Percentiles rank a stretch among this genome's conserved stretches.
Conservation (phyloP, 2,888 invertebrate species). For the Neuroscelio doddi region DNA sequence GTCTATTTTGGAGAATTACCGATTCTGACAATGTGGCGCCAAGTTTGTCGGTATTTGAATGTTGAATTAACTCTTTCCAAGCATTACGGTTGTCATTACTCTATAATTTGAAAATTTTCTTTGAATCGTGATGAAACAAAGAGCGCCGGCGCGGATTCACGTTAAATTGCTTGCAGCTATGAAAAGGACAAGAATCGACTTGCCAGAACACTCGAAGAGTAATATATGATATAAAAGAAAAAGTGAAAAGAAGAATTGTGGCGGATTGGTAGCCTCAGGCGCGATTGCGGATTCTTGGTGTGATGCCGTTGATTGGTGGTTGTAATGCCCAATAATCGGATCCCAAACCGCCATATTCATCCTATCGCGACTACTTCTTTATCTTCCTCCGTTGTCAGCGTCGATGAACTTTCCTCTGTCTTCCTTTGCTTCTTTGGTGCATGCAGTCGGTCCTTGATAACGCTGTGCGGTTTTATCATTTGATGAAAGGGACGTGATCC, state of each 20-base stretch:
- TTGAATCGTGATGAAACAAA: conserved; percentile 53
- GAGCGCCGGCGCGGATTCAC: conserved; percentile 49
- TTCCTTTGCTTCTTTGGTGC: conserved; percentile 35
- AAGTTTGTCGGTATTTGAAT: conserved; percentile 50
- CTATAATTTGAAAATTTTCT: conserved; percentile 64
- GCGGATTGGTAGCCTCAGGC: conserved; percentile 72
- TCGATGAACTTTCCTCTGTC: conserved; percentile 20
- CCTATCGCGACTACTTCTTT: conserved; percentile 55
- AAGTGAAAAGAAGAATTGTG: conserved; percentile 52
- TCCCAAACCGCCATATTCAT: conserved; percentile 64
- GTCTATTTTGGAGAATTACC: conserved; percentile 1
- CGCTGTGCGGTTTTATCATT: conserved; percentile 52
- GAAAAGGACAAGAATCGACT: conserved; percentile 25
- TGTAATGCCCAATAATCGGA: conserved; percentile 70
- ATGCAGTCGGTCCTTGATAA: conserved; percentile 46
- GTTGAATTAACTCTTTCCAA: conserved; percentile 47
- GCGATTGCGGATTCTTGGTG: conserved; percentile 69
- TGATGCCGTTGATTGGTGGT: conserved; percentile 72
- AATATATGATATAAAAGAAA: conserved; percentile 17
- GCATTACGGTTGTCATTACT: conserved; percentile 60
- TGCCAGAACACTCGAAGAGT: conserved; percentile 14
- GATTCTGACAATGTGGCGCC: conserved; percentile 48
- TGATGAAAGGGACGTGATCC: conserved; percentile 57
- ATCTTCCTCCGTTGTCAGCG: conserved; percentile 34
- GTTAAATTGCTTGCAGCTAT: conserved; percentile 41